Evolutionary conservation across 2,888 invertebrate species (phyloP).

Genomic region (Philereme vetulata): DNA sequence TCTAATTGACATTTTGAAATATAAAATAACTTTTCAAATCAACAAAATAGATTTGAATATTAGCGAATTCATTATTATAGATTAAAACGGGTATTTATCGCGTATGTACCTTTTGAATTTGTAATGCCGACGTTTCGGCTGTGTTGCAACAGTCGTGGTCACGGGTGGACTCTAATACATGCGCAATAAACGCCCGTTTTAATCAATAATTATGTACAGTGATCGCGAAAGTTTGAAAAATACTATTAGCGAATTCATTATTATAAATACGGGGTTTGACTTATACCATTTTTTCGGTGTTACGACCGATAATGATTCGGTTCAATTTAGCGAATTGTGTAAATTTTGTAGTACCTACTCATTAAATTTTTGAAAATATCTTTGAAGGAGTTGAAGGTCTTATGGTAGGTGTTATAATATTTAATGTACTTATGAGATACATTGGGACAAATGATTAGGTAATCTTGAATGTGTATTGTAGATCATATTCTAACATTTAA

Average conservation of each 20-base stretch:
- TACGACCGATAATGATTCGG: no score
- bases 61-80: conserved; percentile 8
- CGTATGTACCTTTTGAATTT: no score
- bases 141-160: no score
- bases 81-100: no score
- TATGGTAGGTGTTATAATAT: conserved; percentile 36
- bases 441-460: conserved; percentile 10
- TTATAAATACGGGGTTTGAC: not conserved
- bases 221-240: no score
- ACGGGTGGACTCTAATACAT: no score
- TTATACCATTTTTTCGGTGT: no score
- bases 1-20: conserved; percentile 19
- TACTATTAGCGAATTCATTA: conserved; percentile 11
- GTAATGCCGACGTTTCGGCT: no score
- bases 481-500: conserved; percentile 18
- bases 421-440: conserved; percentile 15
- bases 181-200: no score
- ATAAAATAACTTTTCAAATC: conserved; percentile 25
- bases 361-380: conserved; percentile 22
- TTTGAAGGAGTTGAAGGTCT: conserved; percentile 25
- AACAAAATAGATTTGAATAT: conserved; percentile 32
- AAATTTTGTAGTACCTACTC: conserved; percentile 16
- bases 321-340: conserved; percentile 1
- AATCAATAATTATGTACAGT: no score
- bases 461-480: conserved; percentile 19